Evolutionary conservation across 2,888 invertebrate species (phyloP), one percentile per base, ranked within the genome.

Genomic region (Thecophora atra): DNA sequence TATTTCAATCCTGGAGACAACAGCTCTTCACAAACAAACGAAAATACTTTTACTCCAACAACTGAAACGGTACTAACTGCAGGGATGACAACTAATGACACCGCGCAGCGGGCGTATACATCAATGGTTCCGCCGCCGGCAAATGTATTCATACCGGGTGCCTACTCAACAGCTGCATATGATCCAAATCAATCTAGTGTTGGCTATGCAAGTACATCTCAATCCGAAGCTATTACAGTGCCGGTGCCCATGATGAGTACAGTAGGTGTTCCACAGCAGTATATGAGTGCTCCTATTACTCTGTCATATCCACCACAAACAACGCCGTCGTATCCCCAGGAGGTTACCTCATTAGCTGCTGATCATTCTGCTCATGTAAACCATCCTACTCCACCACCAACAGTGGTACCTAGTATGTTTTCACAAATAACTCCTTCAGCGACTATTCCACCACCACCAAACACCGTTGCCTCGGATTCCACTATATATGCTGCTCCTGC

Each of bases 251-350:
- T 83, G 83, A 81, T 82, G 74, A 78, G 83, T 0, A 82, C 82
- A 75, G 77, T 79, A n/a, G 77, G 76, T 6, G 76, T 79, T 19
- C 80, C 81, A 66, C 82, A 82, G 65, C 78, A 81, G 13, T 83
- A 84, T 44, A 83, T 83, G 83, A 81, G 81, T n/a, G 80, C 83
- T 70, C 80, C 84, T 52, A 76, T 81, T 24, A 71, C 79, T 5
- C 75, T 83, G n/a, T 83, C 83, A 28, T 83, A 83, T 77, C 82
- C 83, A 26, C 80, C 82, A 6, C 86, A 85, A 73, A 86, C 86
- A 11, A 84, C 85, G 73, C 81, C 84, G 19, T 84, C 86, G 42
- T 86, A 86, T 79, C 86, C 86, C n/a, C 86, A 86, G 76, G 84
- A 85, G 42, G 86, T 85, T 68, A 80, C 84, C 58, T 78, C 83